Percentiles rank a stretch among this genome's conserved stretches.
Conservation (phyloP, 1,140 invertebrate genomes). For the Drosophila neocordata region DNA sequence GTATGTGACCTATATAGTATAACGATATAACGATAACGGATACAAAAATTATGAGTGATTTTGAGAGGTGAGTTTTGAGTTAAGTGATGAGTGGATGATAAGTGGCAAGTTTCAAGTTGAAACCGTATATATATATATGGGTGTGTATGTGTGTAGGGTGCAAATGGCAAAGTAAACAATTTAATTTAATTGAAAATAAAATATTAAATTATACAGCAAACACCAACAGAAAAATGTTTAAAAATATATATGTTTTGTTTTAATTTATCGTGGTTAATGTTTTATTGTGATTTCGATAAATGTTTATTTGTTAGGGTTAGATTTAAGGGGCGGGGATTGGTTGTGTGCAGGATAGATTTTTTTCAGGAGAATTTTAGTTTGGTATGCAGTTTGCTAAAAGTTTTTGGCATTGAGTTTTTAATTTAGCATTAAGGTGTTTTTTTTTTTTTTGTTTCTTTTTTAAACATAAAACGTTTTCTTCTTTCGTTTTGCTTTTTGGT, state of each 20-base stretch:
- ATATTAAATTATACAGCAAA: slow-evolving; percentile 29
- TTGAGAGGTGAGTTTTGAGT: slow-evolving; percentile 46
- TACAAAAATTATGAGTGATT: slow-evolving; percentile 72
- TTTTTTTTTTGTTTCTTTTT: slow-evolving; percentile 28
- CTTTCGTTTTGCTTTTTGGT: slow-evolving; percentile 19
- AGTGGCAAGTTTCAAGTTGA: background rate
- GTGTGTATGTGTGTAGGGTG: slow-evolving; percentile 30
- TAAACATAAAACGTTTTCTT: slow-evolving; percentile 22
- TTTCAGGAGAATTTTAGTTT: slow-evolving; percentile 22
- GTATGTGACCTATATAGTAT: slow-evolving; percentile 85
- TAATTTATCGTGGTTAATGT: background rate
- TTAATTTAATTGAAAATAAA: slow-evolving; percentile 11
- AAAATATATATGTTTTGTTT: background rate
- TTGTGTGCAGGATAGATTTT: slow-evolving; percentile 39
- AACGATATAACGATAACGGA: slow-evolving; percentile 71
- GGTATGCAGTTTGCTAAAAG: slow-evolving; percentile 49
- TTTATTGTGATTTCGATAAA: background rate
- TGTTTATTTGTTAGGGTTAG: background rate
- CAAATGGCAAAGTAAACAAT: slow-evolving; percentile 36
- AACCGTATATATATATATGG: background rate
- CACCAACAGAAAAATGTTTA: slow-evolving; percentile 10
- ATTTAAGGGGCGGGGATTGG: background rate
- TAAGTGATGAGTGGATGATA: slow-evolving; percentile 24
- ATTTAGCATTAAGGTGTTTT: slow-evolving; percentile 38
- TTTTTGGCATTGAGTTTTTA: slow-evolving; percentile 42